Base-by-base conservation (phyloP, 2,888 invertebrate species). In the Caenorhabditis macrosperma region DNA sequence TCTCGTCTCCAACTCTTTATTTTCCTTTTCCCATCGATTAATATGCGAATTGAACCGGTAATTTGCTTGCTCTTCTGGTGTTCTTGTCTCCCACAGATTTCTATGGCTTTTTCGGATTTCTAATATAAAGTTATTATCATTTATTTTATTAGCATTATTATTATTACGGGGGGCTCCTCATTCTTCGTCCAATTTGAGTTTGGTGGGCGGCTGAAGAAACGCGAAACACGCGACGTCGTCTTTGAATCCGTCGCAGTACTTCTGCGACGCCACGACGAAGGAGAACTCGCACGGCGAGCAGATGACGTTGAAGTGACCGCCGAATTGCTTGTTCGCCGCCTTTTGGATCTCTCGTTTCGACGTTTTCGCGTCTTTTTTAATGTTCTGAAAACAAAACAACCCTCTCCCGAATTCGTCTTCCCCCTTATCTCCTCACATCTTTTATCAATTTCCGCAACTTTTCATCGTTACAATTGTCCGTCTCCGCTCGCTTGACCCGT, bases 321-420 rank as follows among this genome's bases (percentile, higher is more conserved):
- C 82, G 48, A 84, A 82, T 24, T 85, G 85, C 55, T 87, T 83
- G 57, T 88, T 89, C 2, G 88, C 87, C 5, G 88, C 88, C 61
- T 82, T 83, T 81, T 89, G 89, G 66, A 89, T 89, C 9, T 83
- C 85, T 30, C 88, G 71, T 63, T 88, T 88, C 24, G 87, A 87
- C 2, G 61, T 81, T 38, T 87, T 85, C 15, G 86, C 84, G 66
- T 88, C 88, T 15, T 82, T 82, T 38, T 78, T 81, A 28, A 88
- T 88, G 71, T 88, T 85, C 86, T 88, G 74, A 64, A 82, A 78
- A n/a, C n/a, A n/a, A n/a, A n/a, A n/a, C n/a, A n/a, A n/a, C n/a
- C n/a, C n/a, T n/a, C n/a, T n/a, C n/a, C n/a, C n/a, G n/a, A n/a
- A n/a, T n/a, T n/a, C n/a, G n/a, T n/a, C n/a, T n/a, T n/a, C 55